Evolutionary conservation across 2,888 invertebrate species (phyloP).

Genomic region (Lithosia quadra): DNA sequence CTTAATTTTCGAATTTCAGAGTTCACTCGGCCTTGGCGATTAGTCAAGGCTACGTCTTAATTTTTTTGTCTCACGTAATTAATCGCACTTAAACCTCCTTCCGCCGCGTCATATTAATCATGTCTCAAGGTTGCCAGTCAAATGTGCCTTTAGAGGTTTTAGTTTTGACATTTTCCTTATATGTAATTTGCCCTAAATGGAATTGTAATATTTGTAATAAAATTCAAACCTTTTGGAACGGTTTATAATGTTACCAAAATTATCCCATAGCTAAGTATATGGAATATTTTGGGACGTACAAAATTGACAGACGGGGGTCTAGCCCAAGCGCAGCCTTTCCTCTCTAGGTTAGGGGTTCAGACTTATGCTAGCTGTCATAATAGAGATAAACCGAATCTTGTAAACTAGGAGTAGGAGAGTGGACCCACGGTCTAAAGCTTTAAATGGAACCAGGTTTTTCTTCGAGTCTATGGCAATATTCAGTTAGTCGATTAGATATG

Average conservation of each 20-base stretch:
- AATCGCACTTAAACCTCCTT: constrained; percentile 10
- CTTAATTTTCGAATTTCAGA: constrained; percentile 4
- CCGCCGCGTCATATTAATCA: constrained; percentile 1
- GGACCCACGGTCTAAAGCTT: no score
- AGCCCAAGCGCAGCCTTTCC: no score
- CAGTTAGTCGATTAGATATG: no score
- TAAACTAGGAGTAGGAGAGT: no score
- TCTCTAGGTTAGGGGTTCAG: no score
- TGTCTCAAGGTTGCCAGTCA: background rate
- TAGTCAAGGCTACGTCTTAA: background rate
- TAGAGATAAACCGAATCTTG: no score
- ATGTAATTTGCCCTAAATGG: background rate
- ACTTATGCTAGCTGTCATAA: no score
- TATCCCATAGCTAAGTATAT: no score
- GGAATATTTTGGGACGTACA: background rate
- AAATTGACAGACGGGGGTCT: no score
- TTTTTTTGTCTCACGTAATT: constrained; percentile 2
- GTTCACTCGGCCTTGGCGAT: constrained; percentile 2
- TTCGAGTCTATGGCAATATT: no score
- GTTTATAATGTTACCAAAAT: background rate
- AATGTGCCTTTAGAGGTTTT: background rate
- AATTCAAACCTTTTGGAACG: background rate
- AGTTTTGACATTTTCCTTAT: background rate
- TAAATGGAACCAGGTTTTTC: no score
- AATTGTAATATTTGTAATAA: background rate